Conservation (phyloP, 2,113 vertebrate genomes). For the Brienomyrus brachyistius region DNA sequence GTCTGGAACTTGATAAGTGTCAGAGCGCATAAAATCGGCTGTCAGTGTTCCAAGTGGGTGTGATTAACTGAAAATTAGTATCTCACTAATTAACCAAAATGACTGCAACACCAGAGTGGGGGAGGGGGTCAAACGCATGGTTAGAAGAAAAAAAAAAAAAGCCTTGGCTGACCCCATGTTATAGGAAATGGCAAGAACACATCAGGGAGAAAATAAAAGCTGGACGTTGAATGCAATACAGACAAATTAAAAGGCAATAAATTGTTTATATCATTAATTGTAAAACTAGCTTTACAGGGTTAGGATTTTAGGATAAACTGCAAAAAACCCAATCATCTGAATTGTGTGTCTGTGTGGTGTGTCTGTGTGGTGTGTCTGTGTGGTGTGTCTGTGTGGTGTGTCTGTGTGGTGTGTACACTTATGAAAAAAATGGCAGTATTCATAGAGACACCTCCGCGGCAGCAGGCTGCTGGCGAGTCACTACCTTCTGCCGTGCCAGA, state of each 20-base stretch:
- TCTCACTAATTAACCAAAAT: conserved; percentile 20
- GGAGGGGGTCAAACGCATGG: neutral
- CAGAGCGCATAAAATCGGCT: neutral
- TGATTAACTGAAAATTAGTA: conserved; percentile 32
- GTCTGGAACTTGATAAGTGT: neutral
- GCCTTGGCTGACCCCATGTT: neutral
- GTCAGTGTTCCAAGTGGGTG: neutral
- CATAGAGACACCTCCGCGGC: neutral
- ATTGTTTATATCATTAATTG: neutral
- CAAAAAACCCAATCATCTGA: neutral
- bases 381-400: neutral
- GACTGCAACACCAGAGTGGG: neutral
- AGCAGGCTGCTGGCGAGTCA: neutral
- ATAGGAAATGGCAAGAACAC: neutral
- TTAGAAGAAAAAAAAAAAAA: neutral
- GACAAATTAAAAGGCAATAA: neutral
- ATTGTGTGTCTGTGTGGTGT: neutral
- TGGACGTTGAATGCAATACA: neutral
- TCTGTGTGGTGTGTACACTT: neutral
- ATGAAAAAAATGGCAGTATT: neutral
- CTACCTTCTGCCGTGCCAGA: conserved; percentile 91
- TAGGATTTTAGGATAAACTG: neutral
- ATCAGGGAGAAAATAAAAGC: neutral
- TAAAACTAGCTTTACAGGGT: neutral
- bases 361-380: no score